Conservation (phyloP, 2,888 invertebrate species). For the Sarcophaga subvicina region DNA sequence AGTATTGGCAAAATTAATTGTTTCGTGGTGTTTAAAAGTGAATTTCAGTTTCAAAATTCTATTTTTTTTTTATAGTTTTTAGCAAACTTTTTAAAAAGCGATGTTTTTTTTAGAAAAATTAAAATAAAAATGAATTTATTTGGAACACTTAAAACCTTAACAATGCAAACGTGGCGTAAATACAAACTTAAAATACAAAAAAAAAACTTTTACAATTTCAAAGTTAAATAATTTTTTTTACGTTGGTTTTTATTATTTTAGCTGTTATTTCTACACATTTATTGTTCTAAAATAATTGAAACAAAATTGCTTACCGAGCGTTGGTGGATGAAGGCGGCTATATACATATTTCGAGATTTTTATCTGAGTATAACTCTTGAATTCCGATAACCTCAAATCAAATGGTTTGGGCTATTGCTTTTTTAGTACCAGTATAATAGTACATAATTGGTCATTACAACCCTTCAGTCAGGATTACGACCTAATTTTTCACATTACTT, state of each 20-base stretch:
- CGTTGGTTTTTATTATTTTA: background rate
- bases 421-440: no score
- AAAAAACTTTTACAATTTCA: slow-evolving; percentile 33
- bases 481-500: no score
- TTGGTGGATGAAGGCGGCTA: no score
- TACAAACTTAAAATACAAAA: slow-evolving; percentile 29
- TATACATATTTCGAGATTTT: no score
- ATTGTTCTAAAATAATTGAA: slow-evolving; percentile 6
- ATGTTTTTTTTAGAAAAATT: background rate
- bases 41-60: background rate
- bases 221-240: background rate
- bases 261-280: background rate
- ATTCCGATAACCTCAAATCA: no score
- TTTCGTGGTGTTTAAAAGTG: slow-evolving; percentile 30
- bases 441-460: no score
- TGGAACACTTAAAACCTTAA: slow-evolving; percentile 35
- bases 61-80: background rate
- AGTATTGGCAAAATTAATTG: no score
- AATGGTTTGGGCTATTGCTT: no score
- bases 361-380: no score
- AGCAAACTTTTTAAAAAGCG: slow-evolving; percentile 15
- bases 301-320: no score
- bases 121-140: slow-evolving; percentile 2
- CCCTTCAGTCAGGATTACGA: no score
- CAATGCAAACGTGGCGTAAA: slow-evolving; percentile 41